These are phyloP conservation scores for Leucopsar rothschildi DNA, from an alignment of 2,113 vertebrate species.

Conservation along the genomic window DNA sequence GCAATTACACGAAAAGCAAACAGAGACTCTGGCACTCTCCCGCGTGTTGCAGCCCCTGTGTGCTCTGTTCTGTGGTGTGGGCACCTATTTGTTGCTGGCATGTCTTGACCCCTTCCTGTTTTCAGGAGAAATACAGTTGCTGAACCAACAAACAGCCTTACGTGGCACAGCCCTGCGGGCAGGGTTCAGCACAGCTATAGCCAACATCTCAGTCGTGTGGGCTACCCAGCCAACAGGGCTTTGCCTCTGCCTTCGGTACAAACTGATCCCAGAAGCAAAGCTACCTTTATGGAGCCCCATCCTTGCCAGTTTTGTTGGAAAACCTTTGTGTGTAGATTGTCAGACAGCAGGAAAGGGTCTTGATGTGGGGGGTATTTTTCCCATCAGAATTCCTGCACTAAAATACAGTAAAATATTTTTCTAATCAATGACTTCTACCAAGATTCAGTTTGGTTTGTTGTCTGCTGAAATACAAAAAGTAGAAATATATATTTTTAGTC, in stretches of 20 bases:
- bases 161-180: neutral
- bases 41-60: fast-evolving
- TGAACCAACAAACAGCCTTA: neutral
- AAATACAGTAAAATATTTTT: neutral
- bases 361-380: neutral
- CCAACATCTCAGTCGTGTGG: neutral
- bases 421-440: neutral
- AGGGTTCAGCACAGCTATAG: neutral
- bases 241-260: neutral
- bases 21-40: neutral
- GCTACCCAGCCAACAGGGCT: neutral
- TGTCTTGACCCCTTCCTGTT: constrained; percentile 4
- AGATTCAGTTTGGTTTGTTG: constrained; percentile 7
- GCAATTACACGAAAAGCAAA: constrained; percentile 16
- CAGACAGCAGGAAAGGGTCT: neutral
- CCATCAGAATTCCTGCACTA: neutral
- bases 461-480: neutral
- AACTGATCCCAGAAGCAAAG: neutral
- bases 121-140: constrained; percentile 9
- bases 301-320: neutral
- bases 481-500: constrained; percentile 49
- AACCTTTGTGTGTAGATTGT: neutral
- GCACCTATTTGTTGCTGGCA: neutral
- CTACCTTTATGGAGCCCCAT: neutral
- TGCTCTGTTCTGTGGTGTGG: neutral